These are phyloP conservation scores for Gisinianus flammeolus DNA, from an alignment of 2,888 invertebrate species.

Conservation along the genomic window DNA sequence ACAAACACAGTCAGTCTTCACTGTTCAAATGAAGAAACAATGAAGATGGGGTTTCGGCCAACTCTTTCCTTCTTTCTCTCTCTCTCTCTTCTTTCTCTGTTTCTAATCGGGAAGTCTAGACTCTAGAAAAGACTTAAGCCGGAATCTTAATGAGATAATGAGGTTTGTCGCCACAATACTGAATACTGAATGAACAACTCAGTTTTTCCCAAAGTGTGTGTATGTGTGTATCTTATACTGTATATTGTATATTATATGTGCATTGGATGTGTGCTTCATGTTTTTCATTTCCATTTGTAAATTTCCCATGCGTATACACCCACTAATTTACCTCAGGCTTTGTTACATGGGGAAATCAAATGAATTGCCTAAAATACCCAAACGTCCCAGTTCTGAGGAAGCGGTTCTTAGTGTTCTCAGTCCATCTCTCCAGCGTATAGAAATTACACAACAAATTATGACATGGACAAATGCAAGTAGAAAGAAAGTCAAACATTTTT, in stretches of 20 bases:
- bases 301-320: neutral
- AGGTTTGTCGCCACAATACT: slow-evolving; percentile 33
- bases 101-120: neutral
- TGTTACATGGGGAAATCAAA: neutral
- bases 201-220: neutral
- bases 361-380: neutral
- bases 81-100: neutral
- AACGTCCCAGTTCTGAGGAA: neutral
- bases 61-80: neutral
- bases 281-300: neutral
- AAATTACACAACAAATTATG: neutral
- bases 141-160: slow-evolving; percentile 39
- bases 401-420: too few species aligned
- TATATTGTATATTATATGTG: neutral
- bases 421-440: neutral
- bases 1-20: neutral
- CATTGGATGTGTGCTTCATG: neutral
- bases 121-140: slow-evolving; percentile 8
- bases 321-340: neutral
- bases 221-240: neutral
- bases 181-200: neutral
- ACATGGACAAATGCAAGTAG: too few species aligned
- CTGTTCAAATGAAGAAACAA: neutral
- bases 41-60: neutral
- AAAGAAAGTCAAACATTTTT: neutral